Percentiles rank a stretch among this genome's conserved stretches.
Evolutionary conservation across 1,140 invertebrate genomes (phyloP).

Genomic region (Dendroctonus valens): DNA sequence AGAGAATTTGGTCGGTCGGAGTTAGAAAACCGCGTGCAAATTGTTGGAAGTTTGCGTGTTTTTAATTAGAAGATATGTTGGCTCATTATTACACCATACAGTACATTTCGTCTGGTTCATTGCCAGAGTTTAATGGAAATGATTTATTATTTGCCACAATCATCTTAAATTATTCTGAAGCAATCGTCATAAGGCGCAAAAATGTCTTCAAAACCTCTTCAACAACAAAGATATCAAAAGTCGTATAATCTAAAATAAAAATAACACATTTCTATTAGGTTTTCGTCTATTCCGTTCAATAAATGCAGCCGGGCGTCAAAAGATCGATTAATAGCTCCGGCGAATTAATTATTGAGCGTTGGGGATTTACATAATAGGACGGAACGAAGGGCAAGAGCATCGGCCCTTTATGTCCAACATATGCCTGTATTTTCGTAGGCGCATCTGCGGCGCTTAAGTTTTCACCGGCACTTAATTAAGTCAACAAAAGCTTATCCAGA

Average conservation of each 20-base stretch:
- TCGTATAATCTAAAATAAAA: too few relatives aligned
- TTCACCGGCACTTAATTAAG: conserved; percentile 11
- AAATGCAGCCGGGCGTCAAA: conserved; percentile 15
- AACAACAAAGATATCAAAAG: too few relatives aligned
- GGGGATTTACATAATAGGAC: conserved; percentile 33
- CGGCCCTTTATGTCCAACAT: conserved; percentile 26
- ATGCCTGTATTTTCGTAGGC: conserved; percentile 24
- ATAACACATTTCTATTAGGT: too few relatives aligned
- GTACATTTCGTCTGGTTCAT: too few relatives aligned
- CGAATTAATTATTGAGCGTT: conserved; percentile 34
- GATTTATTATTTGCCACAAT: too few relatives aligned
- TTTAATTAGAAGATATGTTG: too few relatives aligned
- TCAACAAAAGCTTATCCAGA: conserved; percentile 2
- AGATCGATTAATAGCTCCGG: conserved; percentile 31
- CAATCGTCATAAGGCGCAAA: too few relatives aligned
- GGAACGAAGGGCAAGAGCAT: conserved; percentile 23
- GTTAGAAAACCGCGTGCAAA: background rate
- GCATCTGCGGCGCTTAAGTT: conserved; percentile 8
- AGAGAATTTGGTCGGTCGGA: conserved; percentile 1
- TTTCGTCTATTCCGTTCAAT: background rate
- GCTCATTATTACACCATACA: too few relatives aligned
- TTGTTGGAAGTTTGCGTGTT: too few relatives aligned
- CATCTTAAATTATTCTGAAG: too few relatives aligned
- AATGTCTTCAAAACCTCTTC: too few relatives aligned
- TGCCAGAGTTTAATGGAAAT: too few relatives aligned